A percentile compares a stretch with the other conserved stretches of the same genome.
These are phyloP conservation scores for Tadarida brasiliensis DNA, from an alignment of 2,797 vertebrate genomes.

Conservation along the genomic window DNA sequence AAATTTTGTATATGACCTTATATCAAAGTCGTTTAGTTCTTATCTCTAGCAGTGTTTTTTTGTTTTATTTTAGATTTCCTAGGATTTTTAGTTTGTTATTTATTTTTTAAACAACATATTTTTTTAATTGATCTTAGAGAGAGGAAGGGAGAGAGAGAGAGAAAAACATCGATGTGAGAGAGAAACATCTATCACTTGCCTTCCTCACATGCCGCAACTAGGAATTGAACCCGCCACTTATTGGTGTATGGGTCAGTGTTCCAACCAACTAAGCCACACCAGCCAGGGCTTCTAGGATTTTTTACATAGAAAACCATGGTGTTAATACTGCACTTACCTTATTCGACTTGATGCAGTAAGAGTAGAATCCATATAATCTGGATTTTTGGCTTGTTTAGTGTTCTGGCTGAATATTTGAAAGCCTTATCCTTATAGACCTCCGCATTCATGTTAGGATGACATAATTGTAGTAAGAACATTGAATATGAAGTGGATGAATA, in stretches of 20 bases:
- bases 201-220: not conserved
- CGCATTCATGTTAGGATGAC: not conserved
- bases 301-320: not conserved
- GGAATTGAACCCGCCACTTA: not conserved
- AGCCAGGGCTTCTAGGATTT: not conserved
- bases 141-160: no score
- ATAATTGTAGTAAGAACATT: slow-evolving; percentile 19
- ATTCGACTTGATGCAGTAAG: slow-evolving; percentile 10
- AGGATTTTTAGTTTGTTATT: not conserved
- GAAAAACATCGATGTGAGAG: no score
- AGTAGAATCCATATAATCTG: not conserved
- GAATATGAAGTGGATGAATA: slow-evolving; percentile 34
- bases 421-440: not conserved
- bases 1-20: not conserved
- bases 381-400: slow-evolving; percentile 21
- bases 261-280: not conserved
- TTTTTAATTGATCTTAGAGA: not conserved
- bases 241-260: not conserved
- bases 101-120: not conserved
- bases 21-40: not conserved
- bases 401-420: slow-evolving; percentile 54
- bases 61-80: slow-evolving; percentile 38
- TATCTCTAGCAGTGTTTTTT: slow-evolving; percentile 38
- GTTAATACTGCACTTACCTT: not conserved
- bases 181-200: not conserved